Conservation (phyloP, 2,797 vertebrate species). For the Rallus crepitans region DNA sequence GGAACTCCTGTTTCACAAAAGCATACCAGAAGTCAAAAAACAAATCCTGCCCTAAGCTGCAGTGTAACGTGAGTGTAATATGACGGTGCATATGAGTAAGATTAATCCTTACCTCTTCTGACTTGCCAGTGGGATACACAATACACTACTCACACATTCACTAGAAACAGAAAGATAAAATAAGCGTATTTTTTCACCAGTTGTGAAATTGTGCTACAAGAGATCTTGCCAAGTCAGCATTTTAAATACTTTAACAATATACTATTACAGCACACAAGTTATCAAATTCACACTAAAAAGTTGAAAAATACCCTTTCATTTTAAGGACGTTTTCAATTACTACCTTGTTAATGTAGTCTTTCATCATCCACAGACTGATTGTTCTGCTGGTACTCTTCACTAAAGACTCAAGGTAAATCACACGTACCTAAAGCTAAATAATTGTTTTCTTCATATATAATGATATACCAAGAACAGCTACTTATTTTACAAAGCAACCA, state of each 20-base stretch:
- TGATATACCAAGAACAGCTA: not conserved
- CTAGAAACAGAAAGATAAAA: constrained; percentile 77
- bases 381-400: not conserved
- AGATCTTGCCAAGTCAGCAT: not conserved
- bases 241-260: not conserved
- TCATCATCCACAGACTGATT: not conserved
- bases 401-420: not conserved
- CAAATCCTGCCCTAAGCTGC: not conserved
- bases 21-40: not conserved
- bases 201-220: not conserved
- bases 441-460: not conserved
- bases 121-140: constrained; percentile 95
- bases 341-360: not conserved
- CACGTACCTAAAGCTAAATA: not conserved
- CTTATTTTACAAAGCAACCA: not conserved
- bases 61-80: not conserved
- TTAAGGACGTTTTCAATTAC: not conserved
- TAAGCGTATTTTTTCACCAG: not conserved
- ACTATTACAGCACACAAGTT: not conserved
- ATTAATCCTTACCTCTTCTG: constrained; percentile 91
- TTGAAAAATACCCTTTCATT: not conserved
- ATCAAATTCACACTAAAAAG: not conserved
- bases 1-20: constrained; percentile 87
- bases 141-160: constrained; percentile 89
- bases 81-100: fast-evolving